Conservation (phyloP, 1,140 invertebrate genomes). For the Pinna nobilis region DNA sequence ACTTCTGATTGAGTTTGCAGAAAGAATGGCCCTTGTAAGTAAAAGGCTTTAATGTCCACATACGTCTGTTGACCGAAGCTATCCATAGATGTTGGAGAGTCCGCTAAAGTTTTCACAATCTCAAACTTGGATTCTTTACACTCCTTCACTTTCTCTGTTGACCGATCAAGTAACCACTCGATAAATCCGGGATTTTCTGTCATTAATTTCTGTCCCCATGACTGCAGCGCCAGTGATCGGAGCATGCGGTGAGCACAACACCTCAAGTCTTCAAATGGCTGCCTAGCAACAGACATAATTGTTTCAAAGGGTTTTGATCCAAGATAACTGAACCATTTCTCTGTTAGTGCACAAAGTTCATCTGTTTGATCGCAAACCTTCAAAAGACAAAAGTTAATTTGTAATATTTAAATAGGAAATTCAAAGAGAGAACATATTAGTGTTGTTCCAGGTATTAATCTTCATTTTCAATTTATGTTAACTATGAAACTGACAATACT, state of each 20-base stretch:
- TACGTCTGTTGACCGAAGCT: conserved; percentile 81
- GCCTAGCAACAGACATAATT: conserved; percentile 78
- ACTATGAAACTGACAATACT: too few species aligned
- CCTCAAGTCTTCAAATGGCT: conserved; percentile 81
- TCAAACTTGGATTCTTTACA: conserved; percentile 83
- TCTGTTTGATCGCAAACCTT: conserved; percentile 68
- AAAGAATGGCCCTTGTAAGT: conserved; percentile 84
- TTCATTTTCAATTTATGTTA: too few species aligned
- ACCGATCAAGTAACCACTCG: conserved; percentile 85
- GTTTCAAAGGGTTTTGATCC: conserved; percentile 77
- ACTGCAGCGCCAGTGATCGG: conserved; percentile 75
- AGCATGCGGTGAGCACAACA: conserved; percentile 77
- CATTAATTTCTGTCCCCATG: conserved; percentile 81
- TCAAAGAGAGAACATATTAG: too few species aligned
- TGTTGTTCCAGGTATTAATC: too few species aligned
- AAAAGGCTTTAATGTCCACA: conserved; percentile 80
- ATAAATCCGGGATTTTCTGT: conserved; percentile 80
- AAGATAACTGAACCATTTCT: conserved; percentile 79
- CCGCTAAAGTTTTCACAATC: conserved; percentile 80
- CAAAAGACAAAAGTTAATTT: too few species aligned
- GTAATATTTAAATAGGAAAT: too few species aligned
- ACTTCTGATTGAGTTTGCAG: conserved; percentile 81
- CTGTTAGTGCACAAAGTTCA: conserved; percentile 76
- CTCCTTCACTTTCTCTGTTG: conserved; percentile 81
- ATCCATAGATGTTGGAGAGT: conserved; percentile 76